These are phyloP conservation scores for Pocillopora verrucosa DNA, from an alignment of 64 coral and sea anemone species.

Conservation along the genomic window DNA sequence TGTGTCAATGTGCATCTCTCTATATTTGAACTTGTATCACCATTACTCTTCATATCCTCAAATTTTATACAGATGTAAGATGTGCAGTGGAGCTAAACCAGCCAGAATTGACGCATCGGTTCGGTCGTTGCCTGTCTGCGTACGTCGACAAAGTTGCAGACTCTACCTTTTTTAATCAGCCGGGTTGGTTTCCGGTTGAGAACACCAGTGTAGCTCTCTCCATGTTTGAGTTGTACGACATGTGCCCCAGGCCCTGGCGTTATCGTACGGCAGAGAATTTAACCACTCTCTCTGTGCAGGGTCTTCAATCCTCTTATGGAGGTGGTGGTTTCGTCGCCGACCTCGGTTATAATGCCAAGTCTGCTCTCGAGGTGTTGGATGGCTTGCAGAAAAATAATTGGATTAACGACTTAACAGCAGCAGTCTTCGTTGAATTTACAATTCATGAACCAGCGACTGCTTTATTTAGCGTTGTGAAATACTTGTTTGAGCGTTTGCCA, in stretches of 20 bases:
- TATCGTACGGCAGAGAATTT: conserved; percentile 51
- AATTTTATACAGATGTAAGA: neutral
- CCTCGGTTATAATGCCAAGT: conserved; percentile 47
- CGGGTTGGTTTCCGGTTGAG: conserved; percentile 37
- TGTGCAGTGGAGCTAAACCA: conserved; percentile 23
- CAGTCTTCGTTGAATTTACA: conserved; percentile 61
- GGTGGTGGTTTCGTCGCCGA: conserved; percentile 69
- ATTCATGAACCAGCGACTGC: conserved; percentile 53
- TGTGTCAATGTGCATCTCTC: no score
- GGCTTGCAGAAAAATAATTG: conserved; percentile 51
- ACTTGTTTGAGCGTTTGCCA: conserved; percentile 51
- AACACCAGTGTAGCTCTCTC: conserved; percentile 35
- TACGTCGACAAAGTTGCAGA: conserved; percentile 20
- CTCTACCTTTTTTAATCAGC: conserved; percentile 42
- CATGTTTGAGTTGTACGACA: conserved; percentile 32
- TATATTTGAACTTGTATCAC: neutral
- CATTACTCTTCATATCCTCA: neutral
- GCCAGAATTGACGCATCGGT: conserved; percentile 39
- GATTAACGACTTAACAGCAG: conserved; percentile 65
- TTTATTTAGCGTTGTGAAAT: conserved; percentile 56
- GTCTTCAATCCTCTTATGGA: conserved; percentile 29
- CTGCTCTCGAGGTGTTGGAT: conserved; percentile 24
- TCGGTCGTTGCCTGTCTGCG: conserved; percentile 38
- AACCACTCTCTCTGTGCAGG: conserved; percentile 31
- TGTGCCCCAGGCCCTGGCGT: conserved; percentile 65